phyloP scores from a whole-genome alignment of 2,113 vertebrate species.

The Leucoraja erinaceus region DNA sequence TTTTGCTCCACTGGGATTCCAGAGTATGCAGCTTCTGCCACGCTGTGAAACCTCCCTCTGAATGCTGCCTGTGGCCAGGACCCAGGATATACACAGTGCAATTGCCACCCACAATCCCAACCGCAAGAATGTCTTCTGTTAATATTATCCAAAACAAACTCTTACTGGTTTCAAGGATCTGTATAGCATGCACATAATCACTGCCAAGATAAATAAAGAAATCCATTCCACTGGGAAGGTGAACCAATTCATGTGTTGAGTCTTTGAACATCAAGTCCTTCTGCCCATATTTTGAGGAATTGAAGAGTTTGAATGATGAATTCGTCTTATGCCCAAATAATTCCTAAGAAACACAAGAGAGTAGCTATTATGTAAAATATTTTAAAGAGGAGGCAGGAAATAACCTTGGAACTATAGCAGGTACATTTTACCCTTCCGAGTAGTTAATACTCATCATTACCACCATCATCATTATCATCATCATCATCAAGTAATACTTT shows the following conservation, averaged over 20 bases:
- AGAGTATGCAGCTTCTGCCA: background rate
- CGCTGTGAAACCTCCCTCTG: background rate
- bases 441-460: background rate
- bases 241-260: constrained; percentile 53
- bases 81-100: background rate
- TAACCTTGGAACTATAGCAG: background rate
- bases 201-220: constrained; percentile 67
- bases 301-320: constrained; percentile 59
- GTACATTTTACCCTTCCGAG: no score
- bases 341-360: background rate
- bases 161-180: constrained; percentile 61
- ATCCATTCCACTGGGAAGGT: constrained; percentile 60
- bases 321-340: background rate
- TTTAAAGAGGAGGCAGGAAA: background rate
- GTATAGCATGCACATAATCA: constrained; percentile 51
- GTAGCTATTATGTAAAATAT: background rate
- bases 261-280: constrained; percentile 83
- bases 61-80: background rate
- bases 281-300: constrained; percentile 51
- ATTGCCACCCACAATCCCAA: background rate
- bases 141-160: background rate
- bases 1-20: background rate
- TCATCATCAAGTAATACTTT: background rate
- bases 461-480: no score
- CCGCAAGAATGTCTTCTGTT: background rate